Percentiles rank a stretch among this genome's conserved stretches.
Evolutionary conservation across 2,797 vertebrate genomes (phyloP).

Genomic region (Coendou prehensilis): DNA sequence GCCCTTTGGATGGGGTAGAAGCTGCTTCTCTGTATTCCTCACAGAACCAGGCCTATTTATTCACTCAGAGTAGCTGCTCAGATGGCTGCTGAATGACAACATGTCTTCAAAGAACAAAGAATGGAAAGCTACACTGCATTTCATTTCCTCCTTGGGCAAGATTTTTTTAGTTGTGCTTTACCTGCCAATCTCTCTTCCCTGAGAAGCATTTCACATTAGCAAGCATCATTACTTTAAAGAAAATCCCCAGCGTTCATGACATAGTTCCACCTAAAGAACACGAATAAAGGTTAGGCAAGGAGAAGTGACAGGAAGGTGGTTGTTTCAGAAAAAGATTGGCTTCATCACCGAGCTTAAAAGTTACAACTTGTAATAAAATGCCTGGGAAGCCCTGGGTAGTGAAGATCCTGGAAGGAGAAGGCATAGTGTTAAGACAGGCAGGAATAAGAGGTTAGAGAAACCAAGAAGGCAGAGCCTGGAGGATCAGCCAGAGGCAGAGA

Average conservation of each 20-base stretch:
- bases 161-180: not conserved
- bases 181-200: not conserved
- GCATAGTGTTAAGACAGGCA: not conserved
- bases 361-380: not conserved
- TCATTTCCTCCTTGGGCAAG: not conserved
- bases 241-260: not conserved
- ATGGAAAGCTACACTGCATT: slow-evolving; percentile 9
- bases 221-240: slow-evolving; percentile 25
- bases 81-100: not conserved
- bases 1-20: not conserved
- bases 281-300: slow-evolving; percentile 26
- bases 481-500: not conserved
- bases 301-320: slow-evolving; percentile 10
- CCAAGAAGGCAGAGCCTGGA: not conserved
- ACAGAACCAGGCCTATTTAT: not conserved
- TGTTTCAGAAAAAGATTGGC: not conserved
- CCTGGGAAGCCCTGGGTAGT: not conserved
- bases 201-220: slow-evolving; percentile 44
- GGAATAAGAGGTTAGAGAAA: not conserved
- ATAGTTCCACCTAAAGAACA: not conserved
- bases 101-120: slow-evolving; percentile 28
- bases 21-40: slow-evolving; percentile 31
- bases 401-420: not conserved
- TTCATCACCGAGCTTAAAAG: slow-evolving; percentile 48
- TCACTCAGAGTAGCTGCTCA: not conserved